Evolutionary conservation across 2,888 invertebrate genomes (phyloP).

Genomic region (Amiota communis): DNA sequence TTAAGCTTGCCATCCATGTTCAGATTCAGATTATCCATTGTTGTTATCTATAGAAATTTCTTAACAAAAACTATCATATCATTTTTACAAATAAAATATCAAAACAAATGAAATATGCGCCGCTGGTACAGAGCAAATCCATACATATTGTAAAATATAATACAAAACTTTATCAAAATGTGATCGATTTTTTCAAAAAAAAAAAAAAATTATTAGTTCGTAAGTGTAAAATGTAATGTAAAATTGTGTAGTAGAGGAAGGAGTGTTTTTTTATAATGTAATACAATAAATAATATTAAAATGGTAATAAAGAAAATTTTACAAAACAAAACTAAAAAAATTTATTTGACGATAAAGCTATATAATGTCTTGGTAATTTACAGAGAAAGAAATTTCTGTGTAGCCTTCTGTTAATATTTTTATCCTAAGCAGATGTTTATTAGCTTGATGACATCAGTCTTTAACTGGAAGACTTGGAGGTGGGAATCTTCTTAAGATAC

Average conservation of each 20-base stretch:
- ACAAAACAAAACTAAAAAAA: neutral
- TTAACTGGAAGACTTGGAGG: no score
- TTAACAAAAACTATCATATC: no score
- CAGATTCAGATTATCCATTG: slow-evolving; percentile 19
- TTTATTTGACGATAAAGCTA: no score
- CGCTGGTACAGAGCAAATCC: neutral
- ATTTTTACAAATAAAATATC: no score
- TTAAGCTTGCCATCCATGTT: slow-evolving; percentile 20
- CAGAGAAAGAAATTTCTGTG: no score
- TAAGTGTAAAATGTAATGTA: neutral
- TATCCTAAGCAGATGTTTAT: no score
- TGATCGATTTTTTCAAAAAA: slow-evolving; percentile 17
- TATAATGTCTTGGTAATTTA: no score
- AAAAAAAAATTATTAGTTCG: slow-evolving; percentile 21
- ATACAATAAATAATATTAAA: slow-evolving; percentile 21
- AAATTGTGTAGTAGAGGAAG: neutral
- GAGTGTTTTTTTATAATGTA: slow-evolving; percentile 20
- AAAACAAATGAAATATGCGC: neutral
- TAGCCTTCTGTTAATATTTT: no score
- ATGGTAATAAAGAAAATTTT: slow-evolving; percentile 11
- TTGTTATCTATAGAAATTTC: neutral
- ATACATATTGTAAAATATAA: neutral
- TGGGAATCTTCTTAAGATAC: no score
- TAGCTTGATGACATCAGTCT: no score
- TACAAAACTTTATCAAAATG: neutral